Conservation (phyloP, 2,113 vertebrate genomes). For the Neopipo cinnamomea region DNA sequence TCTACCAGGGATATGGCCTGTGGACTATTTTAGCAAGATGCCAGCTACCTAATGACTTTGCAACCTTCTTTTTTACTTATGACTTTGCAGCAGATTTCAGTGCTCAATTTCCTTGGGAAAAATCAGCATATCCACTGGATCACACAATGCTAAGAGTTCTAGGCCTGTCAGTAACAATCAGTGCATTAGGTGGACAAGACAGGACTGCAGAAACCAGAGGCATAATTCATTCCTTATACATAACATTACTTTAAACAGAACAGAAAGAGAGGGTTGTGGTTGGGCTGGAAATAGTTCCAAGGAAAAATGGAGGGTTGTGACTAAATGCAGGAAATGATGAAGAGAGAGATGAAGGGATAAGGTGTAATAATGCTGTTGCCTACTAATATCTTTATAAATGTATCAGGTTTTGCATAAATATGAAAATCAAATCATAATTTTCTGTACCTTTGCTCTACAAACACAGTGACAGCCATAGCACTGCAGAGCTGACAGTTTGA, state of each 20-base stretch:
- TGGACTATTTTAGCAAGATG: background rate
- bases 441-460: background rate
- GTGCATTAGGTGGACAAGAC: background rate
- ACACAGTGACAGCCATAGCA: background rate
- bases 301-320: background rate
- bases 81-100: background rate
- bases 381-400: background rate
- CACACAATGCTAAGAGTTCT: background rate
- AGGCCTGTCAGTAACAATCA: slow-evolving; percentile 13
- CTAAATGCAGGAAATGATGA: background rate
- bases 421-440: background rate
- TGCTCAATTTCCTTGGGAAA: background rate
- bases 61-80: background rate
- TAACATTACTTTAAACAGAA: background rate
- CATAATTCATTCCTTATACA: background rate
- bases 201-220: background rate
- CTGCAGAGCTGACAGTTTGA: background rate
- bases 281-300: background rate
- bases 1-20: background rate
- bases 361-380: background rate
- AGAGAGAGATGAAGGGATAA: background rate
- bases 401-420: background rate
- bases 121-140: background rate
- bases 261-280: background rate
- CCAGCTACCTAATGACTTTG: background rate